Conservation (phyloP, 2,888 invertebrate species). For the Drosophila aldrichi region DNA sequence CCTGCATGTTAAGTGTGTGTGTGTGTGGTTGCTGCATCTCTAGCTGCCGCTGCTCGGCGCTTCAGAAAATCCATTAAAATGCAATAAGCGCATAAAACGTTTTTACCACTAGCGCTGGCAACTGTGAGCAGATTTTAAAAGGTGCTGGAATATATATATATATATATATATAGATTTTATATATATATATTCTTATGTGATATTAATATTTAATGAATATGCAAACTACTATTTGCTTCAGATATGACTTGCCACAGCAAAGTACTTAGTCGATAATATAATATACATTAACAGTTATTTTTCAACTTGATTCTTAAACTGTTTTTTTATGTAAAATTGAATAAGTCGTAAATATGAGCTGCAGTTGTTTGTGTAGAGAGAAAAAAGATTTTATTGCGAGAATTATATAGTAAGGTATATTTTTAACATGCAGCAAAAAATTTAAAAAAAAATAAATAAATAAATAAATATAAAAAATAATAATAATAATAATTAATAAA, state of each 20-base stretch:
- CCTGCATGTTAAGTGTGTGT: not conserved
- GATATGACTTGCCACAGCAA: not conserved
- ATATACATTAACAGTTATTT: not conserved
- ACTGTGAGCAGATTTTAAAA: conserved; percentile 41
- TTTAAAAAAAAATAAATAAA: no score
- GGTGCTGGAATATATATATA: not conserved
- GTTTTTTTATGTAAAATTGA: conserved; percentile 7
- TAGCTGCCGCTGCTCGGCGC: conserved; percentile 28
- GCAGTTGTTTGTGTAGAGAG: no score
- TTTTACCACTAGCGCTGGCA: conserved; percentile 47
- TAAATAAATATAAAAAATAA: no score
- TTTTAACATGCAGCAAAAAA: no score
- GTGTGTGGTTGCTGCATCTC: conserved; percentile 22
- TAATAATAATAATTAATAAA: no score
- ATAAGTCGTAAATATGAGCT: not conserved
- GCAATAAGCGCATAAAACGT: conserved; percentile 61
- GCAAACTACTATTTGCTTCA: not conserved
- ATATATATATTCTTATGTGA: not conserved
- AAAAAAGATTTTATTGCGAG: no score
- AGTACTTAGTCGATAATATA: conserved; percentile 1
- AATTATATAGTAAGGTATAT: no score
- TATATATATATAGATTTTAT: not conserved
- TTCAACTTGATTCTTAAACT: not conserved
- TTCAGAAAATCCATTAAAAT: conserved; percentile 64
- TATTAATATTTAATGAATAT: not conserved